Percentiles rank a stretch among this genome's conserved stretches.
These are phyloP conservation scores for Drosophila pectinifera DNA, from an alignment of 1,140 invertebrate species.

Conservation along the genomic window DNA sequence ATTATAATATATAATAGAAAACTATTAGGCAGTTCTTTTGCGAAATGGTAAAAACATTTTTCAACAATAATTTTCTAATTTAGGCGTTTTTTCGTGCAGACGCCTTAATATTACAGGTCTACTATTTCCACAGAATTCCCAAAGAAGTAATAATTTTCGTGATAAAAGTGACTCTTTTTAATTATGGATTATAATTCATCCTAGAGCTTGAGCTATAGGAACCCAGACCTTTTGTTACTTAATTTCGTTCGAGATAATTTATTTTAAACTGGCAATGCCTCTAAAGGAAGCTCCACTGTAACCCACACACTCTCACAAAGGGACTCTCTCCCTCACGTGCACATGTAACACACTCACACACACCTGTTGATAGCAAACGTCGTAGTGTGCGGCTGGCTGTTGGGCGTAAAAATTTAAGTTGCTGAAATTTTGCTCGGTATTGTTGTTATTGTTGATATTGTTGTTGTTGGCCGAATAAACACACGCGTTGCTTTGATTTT, in stretches of 20 bases:
- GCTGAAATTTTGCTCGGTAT: constrained; percentile 50
- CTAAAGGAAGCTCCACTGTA: constrained; percentile 5
- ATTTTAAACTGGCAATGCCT: not conserved
- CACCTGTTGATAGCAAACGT: constrained; percentile 76
- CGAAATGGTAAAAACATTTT: no score
- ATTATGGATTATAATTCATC: not conserved
- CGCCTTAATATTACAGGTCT: no score
- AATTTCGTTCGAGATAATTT: not conserved
- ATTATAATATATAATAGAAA: no score
- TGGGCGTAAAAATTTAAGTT: constrained; percentile 74
- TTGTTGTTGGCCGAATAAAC: constrained; percentile 58
- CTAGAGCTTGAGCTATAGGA: rapidly evolving
- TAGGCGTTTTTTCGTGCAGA: no score
- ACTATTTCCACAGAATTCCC: no score
- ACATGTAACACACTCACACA: constrained; percentile 47
- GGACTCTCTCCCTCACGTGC: constrained; percentile 8
- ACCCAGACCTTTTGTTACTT: not conserved
- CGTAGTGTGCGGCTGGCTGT: constrained; percentile 53
- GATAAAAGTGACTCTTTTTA: not conserved
- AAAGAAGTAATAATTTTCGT: not conserved
- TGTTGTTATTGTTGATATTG: constrained; percentile 44
- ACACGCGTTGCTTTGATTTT: constrained; percentile 62
- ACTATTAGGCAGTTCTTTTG: no score
- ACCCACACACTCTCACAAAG: constrained; percentile 45
- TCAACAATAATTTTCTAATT: no score